Conservation (phyloP, 2,797 vertebrate genomes). For the Malurus leucopterus region DNA sequence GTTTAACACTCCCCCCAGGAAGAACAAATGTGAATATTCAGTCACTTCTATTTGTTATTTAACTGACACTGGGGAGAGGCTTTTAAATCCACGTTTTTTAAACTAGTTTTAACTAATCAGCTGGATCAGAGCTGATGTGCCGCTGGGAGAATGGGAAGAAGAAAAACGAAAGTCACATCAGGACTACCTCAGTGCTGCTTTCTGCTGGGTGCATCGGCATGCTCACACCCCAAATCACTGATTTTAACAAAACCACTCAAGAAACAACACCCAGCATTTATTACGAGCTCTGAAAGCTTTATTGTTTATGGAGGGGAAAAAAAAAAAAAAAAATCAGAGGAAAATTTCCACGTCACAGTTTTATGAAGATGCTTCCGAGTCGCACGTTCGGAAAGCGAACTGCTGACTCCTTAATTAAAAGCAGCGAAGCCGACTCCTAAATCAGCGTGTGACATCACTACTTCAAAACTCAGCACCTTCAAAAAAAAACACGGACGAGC, state of each 20-base stretch:
- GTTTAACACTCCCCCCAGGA: not conserved
- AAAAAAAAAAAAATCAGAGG: not conserved
- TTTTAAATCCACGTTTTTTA: constrained; percentile 1
- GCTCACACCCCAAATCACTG: not conserved
- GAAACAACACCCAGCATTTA: constrained; percentile 5
- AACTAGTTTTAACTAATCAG: constrained; percentile 20
- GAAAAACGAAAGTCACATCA: not conserved
- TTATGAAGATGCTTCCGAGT: constrained; percentile 22
- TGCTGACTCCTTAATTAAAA: constrained; percentile 35
- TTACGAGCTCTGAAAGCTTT: constrained; percentile 27
- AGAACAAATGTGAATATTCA: not conserved
- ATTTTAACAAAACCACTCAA: constrained; percentile 20
- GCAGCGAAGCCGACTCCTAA: constrained; percentile 30
- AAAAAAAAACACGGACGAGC: not conserved
- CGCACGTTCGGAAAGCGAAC: not conserved
- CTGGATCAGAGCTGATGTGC: not conserved
- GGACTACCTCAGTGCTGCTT: not conserved
- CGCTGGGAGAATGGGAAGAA: not conserved
- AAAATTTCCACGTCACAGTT: constrained; percentile 27
- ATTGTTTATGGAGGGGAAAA: not conserved
- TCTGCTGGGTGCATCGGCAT: not conserved
- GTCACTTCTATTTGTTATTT: not conserved
- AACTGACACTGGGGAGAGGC: not conserved
- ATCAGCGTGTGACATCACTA: not conserved
- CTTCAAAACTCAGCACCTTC: not conserved